Base-by-base conservation (phyloP, 2,888 invertebrate genomes). In the Linyphia triangularis region DNA sequence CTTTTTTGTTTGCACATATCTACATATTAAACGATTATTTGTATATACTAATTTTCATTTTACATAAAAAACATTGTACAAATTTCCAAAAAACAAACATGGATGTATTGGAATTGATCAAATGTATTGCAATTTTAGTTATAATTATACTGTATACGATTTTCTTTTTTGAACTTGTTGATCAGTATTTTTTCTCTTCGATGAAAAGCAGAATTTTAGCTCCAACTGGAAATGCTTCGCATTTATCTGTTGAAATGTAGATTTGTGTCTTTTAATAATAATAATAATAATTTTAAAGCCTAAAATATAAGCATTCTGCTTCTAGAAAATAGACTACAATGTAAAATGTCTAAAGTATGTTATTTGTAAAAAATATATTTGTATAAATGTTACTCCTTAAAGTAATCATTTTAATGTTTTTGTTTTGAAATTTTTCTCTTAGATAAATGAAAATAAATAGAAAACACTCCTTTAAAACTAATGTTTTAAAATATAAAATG, bases 141-240 rank as follows among this genome's bases (percentile, higher is more conserved):
- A 69, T 89, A 51, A 16, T 85, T n/a, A 65, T 89, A 22, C 24
- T 89, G 0, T 89, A 89, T 30, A 82, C 85, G 0, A 67, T 89
- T 16, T 89, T 89, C 37, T 85, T 89, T 28, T 77, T 89, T 16
- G 89, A 89, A 75, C 22, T 89, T 1, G 75, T 85, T 57, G 69
- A 89, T 67, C 63, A 85, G 3, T 89, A 81, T 19, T 67, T 89
- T 57, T 89, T 37, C 37, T 26, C 24, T 28, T 61, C 75, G 10
- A 75, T 89, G 81, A 81, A 67, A 57, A 22, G 28, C 0, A 19
- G 30, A 9, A 61, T 88, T 30, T 30, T 86, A 59, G 6, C 30
- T 10, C 5, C 51, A 24, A 28, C 40, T 2, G 33, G 65, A 19
- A 59, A 85, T 61, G 1, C 28, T 4, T 59, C 77, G 1, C 13